Base-by-base conservation (phyloP, 2,113 vertebrate genomes). In the Cephalopterus ornatus region DNA sequence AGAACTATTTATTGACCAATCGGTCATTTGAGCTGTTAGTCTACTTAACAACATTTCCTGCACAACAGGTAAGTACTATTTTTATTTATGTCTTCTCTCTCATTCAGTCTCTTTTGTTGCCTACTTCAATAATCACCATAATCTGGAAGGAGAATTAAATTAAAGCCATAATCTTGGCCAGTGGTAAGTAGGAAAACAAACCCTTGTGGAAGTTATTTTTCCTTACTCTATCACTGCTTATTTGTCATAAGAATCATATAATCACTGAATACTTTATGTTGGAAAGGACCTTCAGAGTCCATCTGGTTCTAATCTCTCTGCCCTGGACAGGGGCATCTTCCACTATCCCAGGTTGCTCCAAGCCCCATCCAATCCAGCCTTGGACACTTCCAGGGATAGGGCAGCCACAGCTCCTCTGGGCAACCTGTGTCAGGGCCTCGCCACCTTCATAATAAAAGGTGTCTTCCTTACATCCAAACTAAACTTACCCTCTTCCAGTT, bases 281-380 rank as follows among this genome's bases (percentile, higher is more conserved):
- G 62, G 35, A 67, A 67, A 50, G 32, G 24, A 21, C 32, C 32
- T 76, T 67, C 21, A 42, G 67, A 49, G 3, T 0, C n/a, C n/a
- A 11, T 58, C 42, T 58, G 26, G 5, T 58, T 67, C 35, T 58
- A 17, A 58, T 49, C 12, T 42, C 20, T 19, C 19, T 66, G 59
- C n/a, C 19, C 5, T 8, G 10, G 9, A 4, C 30, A 75, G 42
- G 17, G 5, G 1, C 30, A 58, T 4, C 4, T 49, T 67, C 26
- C n/a, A n/a, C 42, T 24, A 2, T 0, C 6, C 12, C 30, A 49
- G 0, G 6, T 1, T 55, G 8, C 35, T 59, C 32, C n/a, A 63
- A 78, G 12, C 9, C 5, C 6, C 0, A 0, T 55, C 35, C 62
- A 75, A 0, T 6, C 33, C 33, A 35, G 4, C 12, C 33, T 41